Evolutionary conservation across 2,888 invertebrate species (phyloP).

Genomic region (Dynastes maya): DNA sequence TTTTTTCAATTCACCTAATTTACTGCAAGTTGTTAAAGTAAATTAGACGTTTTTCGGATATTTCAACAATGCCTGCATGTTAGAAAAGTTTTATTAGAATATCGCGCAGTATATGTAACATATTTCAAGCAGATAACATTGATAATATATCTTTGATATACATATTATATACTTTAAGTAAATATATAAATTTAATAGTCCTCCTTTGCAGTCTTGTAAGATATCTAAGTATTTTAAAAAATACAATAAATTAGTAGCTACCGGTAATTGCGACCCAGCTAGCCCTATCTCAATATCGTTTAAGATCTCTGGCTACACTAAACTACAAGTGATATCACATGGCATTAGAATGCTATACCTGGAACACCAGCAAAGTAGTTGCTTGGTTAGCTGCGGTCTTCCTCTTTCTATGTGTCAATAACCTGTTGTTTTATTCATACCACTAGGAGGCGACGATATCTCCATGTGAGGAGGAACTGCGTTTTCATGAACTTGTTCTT

Average conservation of each 20-base stretch:
- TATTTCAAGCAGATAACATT: constrained; percentile 40
- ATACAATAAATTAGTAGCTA: constrained; percentile 47
- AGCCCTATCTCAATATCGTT: constrained; percentile 44
- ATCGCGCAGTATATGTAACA: constrained; percentile 28
- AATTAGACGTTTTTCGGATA: constrained; percentile 24
- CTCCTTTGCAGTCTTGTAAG: constrained; percentile 53
- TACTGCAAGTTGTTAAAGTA: constrained; percentile 8
- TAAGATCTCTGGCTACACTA: constrained; percentile 49
- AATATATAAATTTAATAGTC: constrained; percentile 43
- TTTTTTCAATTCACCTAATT: constrained; percentile 14
- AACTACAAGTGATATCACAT: constrained; percentile 60
- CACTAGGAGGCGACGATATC: constrained; percentile 60
- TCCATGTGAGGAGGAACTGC: constrained; percentile 50
- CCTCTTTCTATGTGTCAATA: constrained; percentile 51
- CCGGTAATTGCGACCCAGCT: constrained; percentile 52
- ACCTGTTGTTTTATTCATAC: constrained; percentile 52
- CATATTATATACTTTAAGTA: constrained; percentile 39
- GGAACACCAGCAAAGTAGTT: constrained; percentile 56
- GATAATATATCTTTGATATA: constrained; percentile 41
- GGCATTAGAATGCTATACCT: constrained; percentile 57
- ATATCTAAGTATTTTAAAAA: constrained; percentile 42
- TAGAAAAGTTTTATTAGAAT: constrained; percentile 21
- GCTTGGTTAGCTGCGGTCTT: constrained; percentile 56
- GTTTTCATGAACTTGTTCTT: constrained; percentile 73
- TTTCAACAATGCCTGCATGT: constrained; percentile 35